Percentiles rank a stretch among this genome's conserved stretches.
Evolutionary conservation across 2,888 invertebrate genomes (phyloP).

Genomic region (Cenopis cana): DNA sequence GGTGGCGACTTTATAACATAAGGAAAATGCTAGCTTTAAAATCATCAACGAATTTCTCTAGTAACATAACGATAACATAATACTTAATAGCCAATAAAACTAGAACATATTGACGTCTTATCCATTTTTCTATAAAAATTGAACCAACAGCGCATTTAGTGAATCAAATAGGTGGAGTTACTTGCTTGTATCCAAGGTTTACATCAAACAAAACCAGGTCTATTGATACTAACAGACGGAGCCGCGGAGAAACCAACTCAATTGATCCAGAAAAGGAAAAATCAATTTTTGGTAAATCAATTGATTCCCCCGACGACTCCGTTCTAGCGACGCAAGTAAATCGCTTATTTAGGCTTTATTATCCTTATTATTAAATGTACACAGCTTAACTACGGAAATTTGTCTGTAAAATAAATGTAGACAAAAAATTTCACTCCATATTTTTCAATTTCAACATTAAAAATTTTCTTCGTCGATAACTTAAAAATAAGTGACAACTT

Average conservation of each 20-base stretch:
- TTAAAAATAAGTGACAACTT: constrained; percentile 76
- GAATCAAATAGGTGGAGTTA: constrained; percentile 53
- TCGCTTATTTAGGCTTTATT: constrained; percentile 74
- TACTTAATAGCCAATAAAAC: constrained; percentile 71
- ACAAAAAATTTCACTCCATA: constrained; percentile 68
- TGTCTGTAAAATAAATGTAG: constrained; percentile 77
- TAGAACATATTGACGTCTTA: constrained; percentile 66
- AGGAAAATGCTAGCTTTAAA: constrained; percentile 31
- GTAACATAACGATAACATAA: constrained; percentile 72
- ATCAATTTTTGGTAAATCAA: constrained; percentile 16
- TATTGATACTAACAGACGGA: constrained; percentile 75
- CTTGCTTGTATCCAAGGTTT: constrained; percentile 53
- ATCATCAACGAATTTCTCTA: constrained; percentile 65
- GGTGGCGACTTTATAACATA: constrained; percentile 14
- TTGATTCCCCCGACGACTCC: constrained; percentile 48
- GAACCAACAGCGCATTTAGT: constrained; percentile 73
- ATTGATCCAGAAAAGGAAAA: constrained; percentile 36
- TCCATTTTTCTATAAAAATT: constrained; percentile 66
- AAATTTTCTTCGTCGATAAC: constrained; percentile 76
- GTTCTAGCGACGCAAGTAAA: constrained; percentile 49
- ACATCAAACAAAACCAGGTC: constrained; percentile 76
- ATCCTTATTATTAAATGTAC: constrained; percentile 72
- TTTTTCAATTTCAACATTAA: constrained; percentile 69
- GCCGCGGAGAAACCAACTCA: constrained; percentile 53
- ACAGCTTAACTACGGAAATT: constrained; percentile 82